Base-by-base conservation (phyloP, 2,797 vertebrate genomes). In the Onychomys arenicola region DNA sequence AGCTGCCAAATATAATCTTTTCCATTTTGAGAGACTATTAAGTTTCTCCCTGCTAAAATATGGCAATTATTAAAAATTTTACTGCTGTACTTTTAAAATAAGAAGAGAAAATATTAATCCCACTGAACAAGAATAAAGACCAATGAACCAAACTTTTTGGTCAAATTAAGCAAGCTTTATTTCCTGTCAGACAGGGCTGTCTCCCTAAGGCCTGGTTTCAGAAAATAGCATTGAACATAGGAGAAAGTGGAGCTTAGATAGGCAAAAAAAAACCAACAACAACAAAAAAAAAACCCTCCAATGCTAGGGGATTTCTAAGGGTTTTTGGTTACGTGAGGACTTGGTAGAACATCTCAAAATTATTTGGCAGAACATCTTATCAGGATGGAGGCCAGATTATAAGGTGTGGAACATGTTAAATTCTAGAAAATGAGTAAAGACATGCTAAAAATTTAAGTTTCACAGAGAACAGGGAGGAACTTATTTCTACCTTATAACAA, bases 1-100 rank as follows among this genome's bases (percentile, higher is more conserved):
- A 94, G n/a, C 49, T 92, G 71, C 34, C 16, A 76, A 37, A 65
- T 94, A 40, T 12, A 61, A 61, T 89, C 11, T 86, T 80, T 96
- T 78, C 69, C 40, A 32, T 90, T 23, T 94, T 86, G 63, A 43
- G 40, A 78, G 32, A 96, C 17, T 59, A 87, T 78, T 92, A 73
- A 13, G 52, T 27, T 71, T 75, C 77, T 49, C 71, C 67, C 29
- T 77, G 43, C 73, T 77, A 19, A 93, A 90, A 34, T 93, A 73
- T 29, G n/a, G 13, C 49, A 43, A 32, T 82, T 84, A 5, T 87
- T 95, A 52, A 1, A 88, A 63, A 89, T n/a, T 40, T 87, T 71
- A 34, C 46, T 87, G 2, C 71, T 76, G 86, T 88, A 34, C 43
- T 63, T 75, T 84, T 86, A 16, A n/a, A 52, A 52, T 52, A 25